phyloP scores from a whole-genome alignment of 2,888 invertebrate genomes.

The Brachypterus glaber region DNA sequence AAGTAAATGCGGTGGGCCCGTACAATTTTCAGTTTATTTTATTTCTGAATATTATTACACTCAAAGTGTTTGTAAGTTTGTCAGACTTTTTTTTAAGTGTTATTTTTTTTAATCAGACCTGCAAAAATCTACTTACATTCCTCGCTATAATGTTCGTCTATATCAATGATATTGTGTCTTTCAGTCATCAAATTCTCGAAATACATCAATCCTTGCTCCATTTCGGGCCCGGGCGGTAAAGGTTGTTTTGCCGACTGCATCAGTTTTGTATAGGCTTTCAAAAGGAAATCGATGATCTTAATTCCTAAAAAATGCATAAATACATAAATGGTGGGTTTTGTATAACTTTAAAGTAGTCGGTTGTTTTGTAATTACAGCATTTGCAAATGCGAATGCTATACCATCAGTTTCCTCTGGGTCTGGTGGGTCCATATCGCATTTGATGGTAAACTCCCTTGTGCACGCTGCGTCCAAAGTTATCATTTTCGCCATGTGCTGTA shows the following conservation, averaged over 20 bases:
- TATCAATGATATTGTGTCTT: slow-evolving; percentile 20
- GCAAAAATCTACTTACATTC: slow-evolving; percentile 23
- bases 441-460: slow-evolving; percentile 1
- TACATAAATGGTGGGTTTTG: slow-evolving; percentile 1
- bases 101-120: slow-evolving; percentile 1
- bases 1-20: too few relatives aligned
- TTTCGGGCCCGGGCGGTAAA: slow-evolving; percentile 14
- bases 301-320: slow-evolving; percentile 15
- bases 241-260: slow-evolving; percentile 20
- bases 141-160: slow-evolving; percentile 23
- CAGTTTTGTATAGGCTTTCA: slow-evolving; percentile 21
- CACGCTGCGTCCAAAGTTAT: slow-evolving; percentile 14
- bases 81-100: too few relatives aligned
- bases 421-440: slow-evolving; percentile 14
- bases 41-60: too few relatives aligned
- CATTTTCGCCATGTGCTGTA: slow-evolving; percentile 41
- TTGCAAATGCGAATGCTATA: slow-evolving; percentile 10
- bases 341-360: too few relatives aligned
- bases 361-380: too few relatives aligned
- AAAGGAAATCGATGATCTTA: slow-evolving; percentile 27
- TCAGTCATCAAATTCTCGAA: slow-evolving; percentile 29
- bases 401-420: slow-evolving; percentile 27
- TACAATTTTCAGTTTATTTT: too few relatives aligned
- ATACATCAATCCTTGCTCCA: slow-evolving; percentile 24
- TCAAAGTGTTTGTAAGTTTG: too few relatives aligned